Base-by-base conservation (phyloP, 1,140 invertebrate species). In the Octopus bimaculoides region DNA sequence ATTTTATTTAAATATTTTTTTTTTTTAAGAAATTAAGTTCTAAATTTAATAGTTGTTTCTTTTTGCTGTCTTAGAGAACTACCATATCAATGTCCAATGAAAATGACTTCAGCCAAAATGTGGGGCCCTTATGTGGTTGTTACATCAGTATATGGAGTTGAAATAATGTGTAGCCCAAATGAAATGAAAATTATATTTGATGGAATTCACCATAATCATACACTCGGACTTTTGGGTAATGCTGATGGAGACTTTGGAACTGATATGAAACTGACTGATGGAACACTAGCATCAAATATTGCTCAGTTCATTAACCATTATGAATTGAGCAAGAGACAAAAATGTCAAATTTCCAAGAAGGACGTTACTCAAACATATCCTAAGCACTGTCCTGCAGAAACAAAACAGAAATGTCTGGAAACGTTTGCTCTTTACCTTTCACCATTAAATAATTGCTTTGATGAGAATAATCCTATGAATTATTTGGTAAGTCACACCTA, bases 61-160 rank as follows among this genome's bases (percentile, higher is more conserved):
- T 17, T 14, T 5, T 14, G 17, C 3, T 71, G 5, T 71, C 26
- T 71, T 14, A 71, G 66, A 12, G 66, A 71, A 71, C 66, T 71
- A 5, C 66, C 66, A 71, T 71, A 71, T 71, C 17, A 71, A 71
- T 71, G 66, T 71, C 66, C 66, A 71, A 71, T 71, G 66, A 71
- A 71, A 5, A 71, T 71, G 66, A 17, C 26, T 1, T n/a, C 66
- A 14, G 66, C 66, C 8, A 71, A 71, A 20, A 71, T 71, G 6
- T 71, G 66, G 66, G 66, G 66, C 6, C 66, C 66, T 71, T 71
- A 71, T 17, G 2, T 71, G 4, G 4, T 71, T 12, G 66, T 71
- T 8, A 71, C 17, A n/a, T 71, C 66, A 14, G 4, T 71, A 10
- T 71, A 10, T 17, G 66, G 66, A 6, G 66, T 71, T 12, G 66